Percentiles rank a stretch among this genome's conserved stretches.
These are phyloP conservation scores for Drosophila trichaetosa DNA, from an alignment of 2,888 invertebrate species.

Conservation along the genomic window DNA sequence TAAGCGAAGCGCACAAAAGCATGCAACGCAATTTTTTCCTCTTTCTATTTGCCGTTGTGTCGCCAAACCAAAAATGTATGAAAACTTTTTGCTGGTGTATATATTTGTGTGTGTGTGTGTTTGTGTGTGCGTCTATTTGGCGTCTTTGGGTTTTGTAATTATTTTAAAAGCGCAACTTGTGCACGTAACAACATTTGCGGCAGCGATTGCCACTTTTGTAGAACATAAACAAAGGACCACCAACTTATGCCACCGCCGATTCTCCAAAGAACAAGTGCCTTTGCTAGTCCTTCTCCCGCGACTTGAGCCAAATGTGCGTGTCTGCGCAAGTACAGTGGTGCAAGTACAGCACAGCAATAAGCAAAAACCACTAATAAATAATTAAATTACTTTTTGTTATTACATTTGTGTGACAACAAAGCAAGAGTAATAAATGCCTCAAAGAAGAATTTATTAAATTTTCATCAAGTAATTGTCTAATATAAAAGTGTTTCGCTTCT, in stretches of 20 bases:
- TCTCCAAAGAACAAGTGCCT: constrained; percentile 10
- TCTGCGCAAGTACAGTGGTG: constrained; percentile 37
- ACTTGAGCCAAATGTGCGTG: constrained; percentile 35
- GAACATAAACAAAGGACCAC: constrained; percentile 68
- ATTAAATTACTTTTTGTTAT: background rate
- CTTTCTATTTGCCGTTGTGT: constrained; percentile 12
- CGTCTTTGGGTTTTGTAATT: constrained; percentile 66
- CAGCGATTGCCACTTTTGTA: constrained; percentile 74
- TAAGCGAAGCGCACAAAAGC: constrained; percentile 64
- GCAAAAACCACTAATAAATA: background rate
- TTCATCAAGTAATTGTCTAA: background rate
- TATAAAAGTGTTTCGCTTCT: background rate
- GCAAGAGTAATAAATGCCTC: background rate
- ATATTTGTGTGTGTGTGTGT: background rate
- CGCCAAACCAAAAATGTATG: background rate
- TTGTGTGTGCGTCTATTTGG: constrained; percentile 34
- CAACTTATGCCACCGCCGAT: constrained; percentile 24
- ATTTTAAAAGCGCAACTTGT: constrained; percentile 80
- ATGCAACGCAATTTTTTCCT: constrained; percentile 54
- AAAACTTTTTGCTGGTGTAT: background rate
- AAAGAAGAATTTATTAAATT: too few species aligned
- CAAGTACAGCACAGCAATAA: too few species aligned
- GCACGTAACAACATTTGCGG: constrained; percentile 77
- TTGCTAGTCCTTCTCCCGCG: constrained; percentile 10
- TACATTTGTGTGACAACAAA: background rate